Evolutionary conservation across 2,888 invertebrate genomes (phyloP), one percentile per base, ranked within the genome.

Genomic region (Acleris emargana): DNA sequence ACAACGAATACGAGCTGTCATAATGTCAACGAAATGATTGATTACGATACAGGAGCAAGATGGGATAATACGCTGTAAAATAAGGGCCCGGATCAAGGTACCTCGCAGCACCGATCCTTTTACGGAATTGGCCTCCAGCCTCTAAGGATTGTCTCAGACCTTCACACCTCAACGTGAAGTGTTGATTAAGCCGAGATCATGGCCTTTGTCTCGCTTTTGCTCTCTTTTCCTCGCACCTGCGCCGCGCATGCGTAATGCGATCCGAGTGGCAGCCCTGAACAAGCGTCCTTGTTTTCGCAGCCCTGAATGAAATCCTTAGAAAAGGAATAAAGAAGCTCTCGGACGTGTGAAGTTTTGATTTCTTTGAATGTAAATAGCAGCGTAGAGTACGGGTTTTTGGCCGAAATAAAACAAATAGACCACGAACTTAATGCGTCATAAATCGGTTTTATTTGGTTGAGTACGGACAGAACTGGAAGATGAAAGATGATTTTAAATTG

Each of bases 171-270:
- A 49, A 4, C 51, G 5, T 16, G 25, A 7, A 25, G 51, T 25
- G 51, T 51, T n/a, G 62, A 57, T 57, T 51, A 59, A 47, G 28
- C 59, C 42, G 25, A 45, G 66, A 62, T 57, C 51, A 55, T 51
- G 43, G 50, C 13, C 28, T 64, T 57, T 59, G 50, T 60, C 45
- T 57, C 58, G 32, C 20, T 78, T 79, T 79, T 88, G 82, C 76
- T 88, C 84, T 75, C 85, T 89, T 90, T 88, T 83, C 76, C 86
- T 90, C 79, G 87, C 91, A 85, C 90, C 88, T 86, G 86, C 81
- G 81, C 88, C 86, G 86, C 81, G 81, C 71, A 85, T 85, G 9
- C 64, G 91, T 81, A 91, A 91, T 78, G 86, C 76, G 89, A 91
- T 87, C 83, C 64, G 58, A 58, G 53, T 43, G 55, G 18, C 42